Conservation (phyloP, 2,888 invertebrate species). For the Lapara coniferarum region DNA sequence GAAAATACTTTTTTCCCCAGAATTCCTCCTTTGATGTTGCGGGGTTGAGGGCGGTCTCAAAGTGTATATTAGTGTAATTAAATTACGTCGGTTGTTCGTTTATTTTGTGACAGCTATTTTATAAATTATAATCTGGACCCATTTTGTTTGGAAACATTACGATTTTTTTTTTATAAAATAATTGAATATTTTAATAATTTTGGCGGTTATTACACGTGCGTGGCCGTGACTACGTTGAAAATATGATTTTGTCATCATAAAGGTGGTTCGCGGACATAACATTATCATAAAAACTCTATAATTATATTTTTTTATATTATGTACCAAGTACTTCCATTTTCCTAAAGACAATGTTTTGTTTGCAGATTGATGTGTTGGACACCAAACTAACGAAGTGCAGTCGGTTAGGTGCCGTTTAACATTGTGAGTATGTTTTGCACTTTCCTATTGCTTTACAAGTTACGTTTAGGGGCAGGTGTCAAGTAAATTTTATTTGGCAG, state of each 20-base stretch:
- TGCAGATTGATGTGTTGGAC: slow-evolving; percentile 14
- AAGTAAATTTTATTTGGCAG: too few species aligned
- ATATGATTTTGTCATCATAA: too few species aligned
- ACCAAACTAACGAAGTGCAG: neutral
- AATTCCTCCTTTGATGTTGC: neutral
- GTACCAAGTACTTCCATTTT: too few species aligned
- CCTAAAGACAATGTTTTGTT: slow-evolving; percentile 2
- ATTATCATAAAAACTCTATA: too few species aligned
- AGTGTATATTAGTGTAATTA: neutral
- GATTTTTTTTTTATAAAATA: too few species aligned
- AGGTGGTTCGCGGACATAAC: too few species aligned
- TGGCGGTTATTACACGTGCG: too few species aligned
- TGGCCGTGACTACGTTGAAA: too few species aligned
- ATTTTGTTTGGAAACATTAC: neutral
- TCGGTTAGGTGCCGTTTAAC: neutral
- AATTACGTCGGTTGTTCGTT: neutral
- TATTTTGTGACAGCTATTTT: neutral
- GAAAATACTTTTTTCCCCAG: neutral
- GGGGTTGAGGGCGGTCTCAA: neutral
- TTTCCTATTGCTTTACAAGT: neutral
- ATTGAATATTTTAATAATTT: too few species aligned
- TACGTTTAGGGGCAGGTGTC: neutral
- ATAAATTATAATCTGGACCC: neutral
- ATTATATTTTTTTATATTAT: too few species aligned
- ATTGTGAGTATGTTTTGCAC: neutral